phyloP scores from a whole-genome alignment of 2,797 vertebrate species.

The Brachyalestes nurse region DNA sequence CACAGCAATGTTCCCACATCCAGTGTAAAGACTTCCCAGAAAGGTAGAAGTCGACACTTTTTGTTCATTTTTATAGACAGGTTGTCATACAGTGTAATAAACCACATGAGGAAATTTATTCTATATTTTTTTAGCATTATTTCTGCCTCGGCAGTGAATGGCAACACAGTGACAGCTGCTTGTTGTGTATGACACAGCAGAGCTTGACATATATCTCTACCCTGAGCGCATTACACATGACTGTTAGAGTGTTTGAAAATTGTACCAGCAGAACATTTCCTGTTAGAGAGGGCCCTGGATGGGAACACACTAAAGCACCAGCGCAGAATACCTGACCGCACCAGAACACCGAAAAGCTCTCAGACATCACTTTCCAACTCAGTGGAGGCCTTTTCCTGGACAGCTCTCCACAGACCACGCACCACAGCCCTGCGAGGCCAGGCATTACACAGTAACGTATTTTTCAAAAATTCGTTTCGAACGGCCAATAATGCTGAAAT shows the following conservation, averaged over 20 bases:
- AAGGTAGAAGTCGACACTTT: too few relatives aligned
- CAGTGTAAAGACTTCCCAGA: too few relatives aligned
- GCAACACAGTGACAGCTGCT: neutral
- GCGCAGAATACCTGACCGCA: slow-evolving; percentile 41
- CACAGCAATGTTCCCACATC: too few relatives aligned
- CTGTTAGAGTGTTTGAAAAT: neutral
- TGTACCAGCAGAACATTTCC: neutral
- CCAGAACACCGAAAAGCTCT: slow-evolving; percentile 68
- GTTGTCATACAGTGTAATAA: neutral
- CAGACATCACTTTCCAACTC: slow-evolving; percentile 50
- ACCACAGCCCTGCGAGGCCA: slow-evolving; percentile 4
- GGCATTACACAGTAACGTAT: neutral
- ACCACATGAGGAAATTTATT: neutral
- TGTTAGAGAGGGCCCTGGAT: neutral
- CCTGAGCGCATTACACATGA: neutral
- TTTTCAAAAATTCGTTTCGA: slow-evolving; percentile 10
- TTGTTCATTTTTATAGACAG: too few relatives aligned
- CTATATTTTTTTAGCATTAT: neutral
- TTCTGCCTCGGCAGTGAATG: neutral
- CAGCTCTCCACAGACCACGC: neutral
- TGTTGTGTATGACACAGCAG: neutral
- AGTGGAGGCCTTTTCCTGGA: slow-evolving; percentile 30
- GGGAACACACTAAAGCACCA: slow-evolving; percentile 12
- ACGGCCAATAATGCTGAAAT: slow-evolving; percentile 39
- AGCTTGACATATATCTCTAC: neutral